phyloP scores from a whole-genome alignment of 1,140 invertebrate species.

The Patella vulgata region DNA sequence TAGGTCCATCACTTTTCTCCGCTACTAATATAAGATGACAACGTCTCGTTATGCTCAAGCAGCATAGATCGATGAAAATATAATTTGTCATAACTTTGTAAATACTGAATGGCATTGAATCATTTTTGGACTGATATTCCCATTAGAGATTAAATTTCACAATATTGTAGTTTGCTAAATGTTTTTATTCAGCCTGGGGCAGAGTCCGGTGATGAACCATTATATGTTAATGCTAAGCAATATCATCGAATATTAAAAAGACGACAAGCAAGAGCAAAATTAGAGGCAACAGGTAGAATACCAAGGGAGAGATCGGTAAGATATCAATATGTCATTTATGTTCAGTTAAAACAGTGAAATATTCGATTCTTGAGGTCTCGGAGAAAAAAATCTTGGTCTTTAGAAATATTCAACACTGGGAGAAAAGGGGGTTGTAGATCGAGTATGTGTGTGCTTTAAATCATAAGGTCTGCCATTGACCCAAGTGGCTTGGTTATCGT shows the following conservation, averaged over 20 bases:
- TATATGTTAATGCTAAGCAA: slow-evolving; percentile 91
- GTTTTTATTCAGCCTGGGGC: slow-evolving; percentile 41
- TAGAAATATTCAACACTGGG: background rate
- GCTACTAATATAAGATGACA: too few relatives aligned
- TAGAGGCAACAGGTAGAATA: slow-evolving; percentile 80
- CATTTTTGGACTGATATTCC: too few relatives aligned
- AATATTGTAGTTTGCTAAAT: too few relatives aligned
- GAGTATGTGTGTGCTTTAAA: background rate
- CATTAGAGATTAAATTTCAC: too few relatives aligned
- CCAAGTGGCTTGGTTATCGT: too few relatives aligned
- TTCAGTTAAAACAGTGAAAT: background rate
- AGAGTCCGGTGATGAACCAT: slow-evolving; percentile 59
- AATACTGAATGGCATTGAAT: too few relatives aligned
- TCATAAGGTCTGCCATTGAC: too few relatives aligned
- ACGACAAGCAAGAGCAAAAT: slow-evolving; percentile 65
- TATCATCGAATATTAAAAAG: slow-evolving; percentile 67
- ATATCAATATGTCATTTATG: background rate
- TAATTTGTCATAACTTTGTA: too few relatives aligned
- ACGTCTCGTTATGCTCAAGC: too few relatives aligned
- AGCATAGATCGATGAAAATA: too few relatives aligned
- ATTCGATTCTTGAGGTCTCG: background rate
- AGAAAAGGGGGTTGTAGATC: background rate
- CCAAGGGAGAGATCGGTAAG: slow-evolving; percentile 90
- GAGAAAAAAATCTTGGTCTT: background rate
- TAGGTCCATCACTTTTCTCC: too few relatives aligned